phyloP scores from a whole-genome alignment of 2,797 vertebrate genomes.

The Poecilia wingei region DNA sequence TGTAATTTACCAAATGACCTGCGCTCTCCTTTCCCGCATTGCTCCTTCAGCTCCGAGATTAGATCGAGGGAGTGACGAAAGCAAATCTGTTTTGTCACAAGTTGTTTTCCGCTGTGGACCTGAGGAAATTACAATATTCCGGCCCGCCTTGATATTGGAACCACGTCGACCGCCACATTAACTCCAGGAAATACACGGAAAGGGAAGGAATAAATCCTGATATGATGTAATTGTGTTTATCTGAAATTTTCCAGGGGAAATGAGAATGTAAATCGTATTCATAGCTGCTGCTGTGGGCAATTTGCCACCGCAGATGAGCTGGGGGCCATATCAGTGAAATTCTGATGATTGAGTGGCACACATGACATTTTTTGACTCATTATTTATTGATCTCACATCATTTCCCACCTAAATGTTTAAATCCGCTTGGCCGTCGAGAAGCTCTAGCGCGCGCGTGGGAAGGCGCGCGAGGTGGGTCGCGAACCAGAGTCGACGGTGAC shows the following conservation, averaged over 20 bases:
- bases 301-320: conserved; percentile 71
- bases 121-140: conserved; percentile 51
- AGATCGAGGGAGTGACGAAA: conserved; percentile 26
- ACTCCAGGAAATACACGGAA: conserved; percentile 45
- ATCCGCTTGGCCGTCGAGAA: conserved; percentile 38
- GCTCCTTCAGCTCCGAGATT: conserved; percentile 43
- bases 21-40: conserved; percentile 50
- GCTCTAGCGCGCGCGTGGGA: neutral
- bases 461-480: conserved; percentile 23
- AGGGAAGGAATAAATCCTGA: conserved; percentile 58
- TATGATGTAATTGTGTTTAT: conserved; percentile 73
- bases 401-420: conserved; percentile 69
- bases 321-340: conserved; percentile 57
- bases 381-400: conserved; percentile 76
- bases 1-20: conserved; percentile 63
- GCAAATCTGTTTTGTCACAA: conserved; percentile 57
- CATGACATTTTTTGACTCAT: conserved; percentile 76
- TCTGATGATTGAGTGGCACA: conserved; percentile 74
- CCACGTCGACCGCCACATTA: conserved; percentile 58
- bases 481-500: conserved; percentile 35
- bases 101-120: conserved; percentile 51
- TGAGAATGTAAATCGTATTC: conserved; percentile 81
- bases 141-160: conserved; percentile 52
- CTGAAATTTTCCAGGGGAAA: conserved; percentile 68
- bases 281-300: conserved; percentile 73